Evolutionary conservation across 1,140 invertebrate species (phyloP).

Genomic region (Zaprionus africanus): DNA sequence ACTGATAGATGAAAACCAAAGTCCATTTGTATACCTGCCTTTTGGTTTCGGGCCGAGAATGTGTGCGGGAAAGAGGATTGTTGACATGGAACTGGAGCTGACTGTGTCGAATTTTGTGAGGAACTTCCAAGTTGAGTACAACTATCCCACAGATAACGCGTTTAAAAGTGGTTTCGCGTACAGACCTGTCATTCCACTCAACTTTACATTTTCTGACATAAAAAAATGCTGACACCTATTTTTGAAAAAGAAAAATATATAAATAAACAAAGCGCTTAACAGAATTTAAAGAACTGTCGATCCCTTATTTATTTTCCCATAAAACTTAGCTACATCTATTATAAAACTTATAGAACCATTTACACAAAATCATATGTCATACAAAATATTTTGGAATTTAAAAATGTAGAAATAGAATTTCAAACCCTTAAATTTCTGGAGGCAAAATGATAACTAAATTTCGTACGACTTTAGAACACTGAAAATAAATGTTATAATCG

Average conservation of each 20-base stretch:
- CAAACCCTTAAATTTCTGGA: not conserved
- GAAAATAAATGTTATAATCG: not conserved
- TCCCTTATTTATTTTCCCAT: too few relatives aligned
- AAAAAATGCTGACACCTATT: constrained; percentile 38
- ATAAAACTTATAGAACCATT: not conserved
- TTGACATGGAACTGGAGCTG: constrained; percentile 89
- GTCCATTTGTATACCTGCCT: constrained; percentile 86
- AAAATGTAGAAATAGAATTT: not conserved
- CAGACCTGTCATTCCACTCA: constrained; percentile 56
- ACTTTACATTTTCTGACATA: constrained; percentile 69
- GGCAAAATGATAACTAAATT: not conserved
- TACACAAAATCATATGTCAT: not conserved
- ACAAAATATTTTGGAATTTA: not conserved
- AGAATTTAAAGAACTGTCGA: too few relatives aligned
- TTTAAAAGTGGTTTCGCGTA: constrained; percentile 51
- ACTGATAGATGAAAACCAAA: constrained; percentile 82
- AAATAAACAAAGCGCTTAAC: not conserved
- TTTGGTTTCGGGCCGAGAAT: constrained; percentile 87
- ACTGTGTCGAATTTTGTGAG: constrained; percentile 87
- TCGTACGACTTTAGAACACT: not conserved
- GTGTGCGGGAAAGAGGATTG: constrained; percentile 88
- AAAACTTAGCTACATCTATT: not conserved
- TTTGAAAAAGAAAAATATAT: not conserved
- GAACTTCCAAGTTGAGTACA: constrained; percentile 86
- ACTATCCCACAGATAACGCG: constrained; percentile 65